These are phyloP conservation scores for Sprattus sprattus DNA, from an alignment of 2,113 vertebrate species.

Conservation along the genomic window DNA sequence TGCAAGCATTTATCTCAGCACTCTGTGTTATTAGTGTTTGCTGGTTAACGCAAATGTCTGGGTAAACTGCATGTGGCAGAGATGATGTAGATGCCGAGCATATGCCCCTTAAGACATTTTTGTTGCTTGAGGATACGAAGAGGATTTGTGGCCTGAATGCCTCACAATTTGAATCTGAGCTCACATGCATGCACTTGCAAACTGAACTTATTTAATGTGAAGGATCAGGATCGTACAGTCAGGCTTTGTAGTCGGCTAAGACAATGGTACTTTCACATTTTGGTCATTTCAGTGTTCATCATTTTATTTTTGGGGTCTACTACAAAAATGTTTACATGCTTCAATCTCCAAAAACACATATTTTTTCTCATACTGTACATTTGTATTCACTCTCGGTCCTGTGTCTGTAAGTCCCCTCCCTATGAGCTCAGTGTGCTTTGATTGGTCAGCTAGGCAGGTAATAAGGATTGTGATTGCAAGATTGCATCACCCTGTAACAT, in stretches of 20 bases:
- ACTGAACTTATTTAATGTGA: background rate
- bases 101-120: background rate
- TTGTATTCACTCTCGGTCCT: too few species aligned
- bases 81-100: background rate
- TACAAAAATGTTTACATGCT: too few species aligned
- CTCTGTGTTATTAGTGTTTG: background rate
- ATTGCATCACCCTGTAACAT: too few species aligned
- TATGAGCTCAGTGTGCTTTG: too few species aligned
- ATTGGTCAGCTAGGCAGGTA: too few species aligned
- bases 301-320: too few species aligned
- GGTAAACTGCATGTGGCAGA: background rate
- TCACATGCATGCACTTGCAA: background rate
- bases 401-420: too few species aligned
- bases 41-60: conserved; percentile 41
- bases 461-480: too few species aligned
- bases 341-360: too few species aligned
- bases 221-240: background rate
- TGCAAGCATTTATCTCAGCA: background rate
- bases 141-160: background rate
- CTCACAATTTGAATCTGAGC: background rate
- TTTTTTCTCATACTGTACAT: too few species aligned
- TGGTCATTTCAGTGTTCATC: too few species aligned
- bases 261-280: background rate
- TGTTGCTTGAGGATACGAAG: background rate
- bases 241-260: background rate